Conservation (phyloP, 2,888 invertebrate species). For the Lampropteryx suffumata region DNA sequence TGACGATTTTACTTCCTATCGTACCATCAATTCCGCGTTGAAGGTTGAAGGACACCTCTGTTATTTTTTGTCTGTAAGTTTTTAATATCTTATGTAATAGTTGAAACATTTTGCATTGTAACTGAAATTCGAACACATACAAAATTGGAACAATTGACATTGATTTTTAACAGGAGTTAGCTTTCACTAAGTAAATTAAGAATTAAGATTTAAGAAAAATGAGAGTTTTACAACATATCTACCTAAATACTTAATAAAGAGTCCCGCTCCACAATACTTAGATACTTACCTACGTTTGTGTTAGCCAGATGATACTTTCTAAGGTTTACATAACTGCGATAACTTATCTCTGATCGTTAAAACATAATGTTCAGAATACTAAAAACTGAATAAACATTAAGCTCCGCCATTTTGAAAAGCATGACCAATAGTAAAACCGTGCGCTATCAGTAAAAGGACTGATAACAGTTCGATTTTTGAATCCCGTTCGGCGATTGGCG, state of each 20-base stretch:
- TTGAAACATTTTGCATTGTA: no score
- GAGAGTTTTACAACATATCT: no score
- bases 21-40: constrained; percentile 36
- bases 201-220: no score
- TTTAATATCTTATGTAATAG: not conserved
- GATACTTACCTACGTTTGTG: no score
- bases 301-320: constrained; percentile 7
- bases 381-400: constrained; percentile 63
- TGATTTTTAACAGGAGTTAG: no score
- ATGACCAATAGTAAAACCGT: constrained; percentile 67
- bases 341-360: constrained; percentile 59
- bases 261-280: no score
- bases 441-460: constrained; percentile 63
- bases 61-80: constrained; percentile 20
- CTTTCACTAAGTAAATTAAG: no score
- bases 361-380: constrained; percentile 60
- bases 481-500: constrained; percentile 65
- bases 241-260: no score
- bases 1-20: constrained; percentile 63
- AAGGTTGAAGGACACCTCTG: constrained; percentile 28
- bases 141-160: no score
- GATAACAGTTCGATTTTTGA: constrained; percentile 76
- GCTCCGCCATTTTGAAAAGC: constrained; percentile 70
- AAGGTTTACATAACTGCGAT: constrained; percentile 46
- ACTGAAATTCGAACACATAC: no score